phyloP scores from a whole-genome alignment of 2,113 vertebrate species.

The Parus major region DNA sequence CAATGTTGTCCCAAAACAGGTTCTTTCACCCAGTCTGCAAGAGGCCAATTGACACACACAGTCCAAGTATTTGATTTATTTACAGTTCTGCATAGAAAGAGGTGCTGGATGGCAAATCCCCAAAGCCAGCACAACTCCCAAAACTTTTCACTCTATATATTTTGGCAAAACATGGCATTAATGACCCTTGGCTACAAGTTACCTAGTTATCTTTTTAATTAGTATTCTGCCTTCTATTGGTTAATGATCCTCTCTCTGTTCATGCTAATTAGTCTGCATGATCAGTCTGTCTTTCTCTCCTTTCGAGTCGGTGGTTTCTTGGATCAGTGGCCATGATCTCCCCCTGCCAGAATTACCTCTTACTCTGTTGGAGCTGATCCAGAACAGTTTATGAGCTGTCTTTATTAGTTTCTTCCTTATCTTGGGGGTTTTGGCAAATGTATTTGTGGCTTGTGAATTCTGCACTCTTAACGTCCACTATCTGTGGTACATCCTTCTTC shows the following conservation, averaged over 20 bases:
- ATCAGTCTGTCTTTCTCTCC: background rate
- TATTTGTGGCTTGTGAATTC: background rate
- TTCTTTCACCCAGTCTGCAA: rapidly evolving
- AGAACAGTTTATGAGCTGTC: background rate
- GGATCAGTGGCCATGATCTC: background rate
- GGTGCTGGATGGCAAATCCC: background rate
- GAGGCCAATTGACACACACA: background rate
- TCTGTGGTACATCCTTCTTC: background rate
- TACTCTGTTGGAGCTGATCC: background rate
- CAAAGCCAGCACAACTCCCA: background rate
- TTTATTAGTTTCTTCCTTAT: background rate
- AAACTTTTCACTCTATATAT: background rate
- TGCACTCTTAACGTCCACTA: background rate
- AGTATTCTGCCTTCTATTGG: background rate
- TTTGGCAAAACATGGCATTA: background rate
- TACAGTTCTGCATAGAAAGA: background rate
- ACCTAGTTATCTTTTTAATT: background rate
- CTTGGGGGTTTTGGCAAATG: background rate
- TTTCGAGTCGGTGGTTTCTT: background rate
- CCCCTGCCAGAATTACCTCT: background rate
- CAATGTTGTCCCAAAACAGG: background rate
- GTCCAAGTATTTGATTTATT: background rate
- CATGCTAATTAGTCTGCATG: background rate
- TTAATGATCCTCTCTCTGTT: background rate
- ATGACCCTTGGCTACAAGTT: background rate